phyloP scores from a whole-genome alignment of 2,888 invertebrate species.

The Caenorhabditis angaria region DNA sequence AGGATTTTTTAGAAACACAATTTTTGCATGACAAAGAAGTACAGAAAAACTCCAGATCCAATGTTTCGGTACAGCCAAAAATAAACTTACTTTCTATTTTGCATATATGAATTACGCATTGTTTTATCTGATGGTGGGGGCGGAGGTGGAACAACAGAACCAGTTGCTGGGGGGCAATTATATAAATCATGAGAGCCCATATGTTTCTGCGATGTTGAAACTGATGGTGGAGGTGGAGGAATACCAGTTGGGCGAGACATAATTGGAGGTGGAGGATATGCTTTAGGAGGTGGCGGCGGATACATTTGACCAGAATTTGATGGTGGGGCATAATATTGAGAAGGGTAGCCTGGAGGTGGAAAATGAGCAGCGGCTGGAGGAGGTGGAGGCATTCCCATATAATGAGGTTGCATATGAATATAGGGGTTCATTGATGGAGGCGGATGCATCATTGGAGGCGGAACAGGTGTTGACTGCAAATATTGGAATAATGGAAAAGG shows the following conservation, averaged over 20 bases:
- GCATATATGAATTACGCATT: neutral
- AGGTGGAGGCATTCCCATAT: constrained; percentile 4
- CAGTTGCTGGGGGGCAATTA: neutral
- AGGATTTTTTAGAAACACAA: too few relatives aligned
- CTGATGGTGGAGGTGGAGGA: constrained; percentile 3
- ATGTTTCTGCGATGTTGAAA: neutral
- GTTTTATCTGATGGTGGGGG: constrained; percentile 5
- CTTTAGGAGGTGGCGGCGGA: neutral
- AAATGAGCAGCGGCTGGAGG: neutral
- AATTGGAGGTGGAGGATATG: constrained; percentile 6
- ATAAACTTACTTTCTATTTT: neutral
- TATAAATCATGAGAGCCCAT: neutral
- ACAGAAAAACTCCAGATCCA: too few relatives aligned
- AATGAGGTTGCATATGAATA: too few relatives aligned
- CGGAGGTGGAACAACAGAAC: constrained; percentile 8
- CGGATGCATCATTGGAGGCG: neutral
- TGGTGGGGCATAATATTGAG: neutral
- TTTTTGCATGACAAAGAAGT: too few relatives aligned
- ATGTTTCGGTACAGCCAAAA: neutral
- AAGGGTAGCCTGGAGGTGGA: neutral
- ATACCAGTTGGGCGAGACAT: neutral
- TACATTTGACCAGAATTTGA: neutral
- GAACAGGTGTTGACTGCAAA: neutral
- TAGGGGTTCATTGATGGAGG: constrained; percentile 1
- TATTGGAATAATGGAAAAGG: too few relatives aligned